Conservation (phyloP, 1,140 invertebrate genomes). For the Sitobion miscanthi region DNA sequence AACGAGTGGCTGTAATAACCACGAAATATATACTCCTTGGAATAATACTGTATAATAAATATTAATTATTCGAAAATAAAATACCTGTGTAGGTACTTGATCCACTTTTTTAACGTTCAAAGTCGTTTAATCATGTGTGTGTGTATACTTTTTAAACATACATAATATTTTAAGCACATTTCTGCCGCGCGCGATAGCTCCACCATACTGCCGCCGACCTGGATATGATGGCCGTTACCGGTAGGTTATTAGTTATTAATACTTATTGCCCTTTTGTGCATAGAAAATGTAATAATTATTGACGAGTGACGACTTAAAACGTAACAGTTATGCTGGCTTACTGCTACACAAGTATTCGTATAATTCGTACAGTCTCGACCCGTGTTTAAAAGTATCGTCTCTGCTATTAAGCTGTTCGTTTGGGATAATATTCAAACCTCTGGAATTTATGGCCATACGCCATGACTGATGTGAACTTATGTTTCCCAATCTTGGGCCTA, state of each 20-base stretch:
- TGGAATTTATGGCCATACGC: constrained; percentile 51
- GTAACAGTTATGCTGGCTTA: background rate
- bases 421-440: constrained; percentile 23
- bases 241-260: too few species aligned
- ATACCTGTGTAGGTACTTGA: background rate
- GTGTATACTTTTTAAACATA: background rate
- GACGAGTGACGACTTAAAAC: background rate
- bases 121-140: background rate
- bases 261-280: background rate
- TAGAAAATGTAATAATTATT: background rate
- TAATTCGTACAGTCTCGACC: background rate
- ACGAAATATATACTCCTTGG: background rate
- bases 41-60: background rate
- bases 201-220: too few species aligned
- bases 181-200: too few species aligned
- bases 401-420: background rate
- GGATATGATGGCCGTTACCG: too few species aligned
- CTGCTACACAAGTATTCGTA: background rate
- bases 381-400: background rate
- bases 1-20: background rate
- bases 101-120: background rate
- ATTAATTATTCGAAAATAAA: background rate
- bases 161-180: too few species aligned
- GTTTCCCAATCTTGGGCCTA: constrained; percentile 39
- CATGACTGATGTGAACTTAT: constrained; percentile 31